phyloP scores from a whole-genome alignment of 2,113 vertebrate species.

The Amphilophus citrinellus region DNA sequence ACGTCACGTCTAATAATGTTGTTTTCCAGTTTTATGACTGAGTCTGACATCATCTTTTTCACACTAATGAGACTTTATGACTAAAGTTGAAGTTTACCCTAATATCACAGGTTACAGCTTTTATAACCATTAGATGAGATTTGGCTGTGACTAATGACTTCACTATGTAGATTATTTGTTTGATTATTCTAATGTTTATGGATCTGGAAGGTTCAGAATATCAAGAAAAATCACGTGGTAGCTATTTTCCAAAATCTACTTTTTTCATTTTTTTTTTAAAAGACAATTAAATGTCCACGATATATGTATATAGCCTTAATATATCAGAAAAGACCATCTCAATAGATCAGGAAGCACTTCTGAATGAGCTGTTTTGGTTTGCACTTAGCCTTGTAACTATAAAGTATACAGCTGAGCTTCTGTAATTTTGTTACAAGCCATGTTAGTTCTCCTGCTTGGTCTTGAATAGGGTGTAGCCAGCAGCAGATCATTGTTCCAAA shows the following conservation, averaged over 20 bases:
- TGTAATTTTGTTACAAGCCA: too few species aligned
- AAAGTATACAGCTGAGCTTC: too few species aligned
- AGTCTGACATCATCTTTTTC: slow-evolving; percentile 49
- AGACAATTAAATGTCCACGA: too few species aligned
- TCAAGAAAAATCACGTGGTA: background rate
- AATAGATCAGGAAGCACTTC: background rate
- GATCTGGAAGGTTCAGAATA: background rate
- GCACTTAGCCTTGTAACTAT: too few species aligned
- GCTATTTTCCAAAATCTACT: too few species aligned
- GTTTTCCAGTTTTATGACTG: slow-evolving; percentile 39
- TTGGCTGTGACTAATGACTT: background rate
- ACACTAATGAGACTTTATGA: slow-evolving; percentile 20
- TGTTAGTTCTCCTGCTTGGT: too few species aligned
- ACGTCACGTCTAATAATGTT: slow-evolving; percentile 47
- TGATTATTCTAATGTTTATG: background rate
- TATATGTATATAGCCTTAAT: too few species aligned
- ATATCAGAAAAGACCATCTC: too few species aligned
- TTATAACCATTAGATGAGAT: background rate
- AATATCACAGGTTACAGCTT: slow-evolving; percentile 3
- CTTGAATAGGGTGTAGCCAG: background rate
- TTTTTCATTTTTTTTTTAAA: too few species aligned
- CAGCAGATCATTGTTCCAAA: background rate
- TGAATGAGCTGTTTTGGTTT: too few species aligned
- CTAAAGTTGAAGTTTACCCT: slow-evolving; percentile 4
- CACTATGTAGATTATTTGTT: background rate